Evolutionary conservation across 2,797 vertebrate genomes (phyloP), one percentile per base, ranked within the genome.

Genomic region (Coccyzus lansbergi): DNA sequence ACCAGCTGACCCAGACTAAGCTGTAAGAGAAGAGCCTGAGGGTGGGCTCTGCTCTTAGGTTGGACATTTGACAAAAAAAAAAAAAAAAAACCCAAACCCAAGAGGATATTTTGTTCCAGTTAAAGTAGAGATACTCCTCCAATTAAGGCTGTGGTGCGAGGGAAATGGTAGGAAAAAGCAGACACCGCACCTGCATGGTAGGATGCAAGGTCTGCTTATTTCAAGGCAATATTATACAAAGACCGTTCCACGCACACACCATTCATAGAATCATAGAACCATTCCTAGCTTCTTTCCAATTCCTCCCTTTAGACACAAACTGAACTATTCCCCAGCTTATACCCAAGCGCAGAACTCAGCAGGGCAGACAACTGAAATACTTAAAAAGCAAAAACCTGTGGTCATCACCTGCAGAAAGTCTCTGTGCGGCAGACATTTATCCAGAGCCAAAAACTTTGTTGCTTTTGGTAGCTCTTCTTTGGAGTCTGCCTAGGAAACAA

Each of bases 371-470:
- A 58, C 16, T 4, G 0, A 82, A 82, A 28, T 14, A 62, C n/a
- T 79, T 63, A 33, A 31, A 18, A 56, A 59, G 26, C 21, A 7
- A 88, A 72, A 89, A 36, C 33, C 70, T 36, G 11, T 2, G 3
- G 29, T 18, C 77, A 82, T 98, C 96, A 99, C 99, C 99, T 99
- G 99, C 88, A 99, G 97, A 92, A 99, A 99, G 59, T 99, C 99
- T 97, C 99, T 98, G 70, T 98, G 98, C 5, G 99, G 99, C 68
- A 99, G 97, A 92, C 99, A 99, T 95, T 99, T 99, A 97, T 99
- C 99, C 97, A 99, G 97, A 52, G 99, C 99, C 95, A 99, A 98
- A 97, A 99, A 99, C 79, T 98, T 99, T 8, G 99, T 99, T 68
- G 98, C 98, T 90, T 98, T 99, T 65, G 98, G 98, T n/a, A 98